Percentiles rank a stretch among this genome's conserved stretches.
Evolutionary conservation across 2,113 vertebrate genomes (phyloP).

Genomic region (Brienomyrus brachyistius): DNA sequence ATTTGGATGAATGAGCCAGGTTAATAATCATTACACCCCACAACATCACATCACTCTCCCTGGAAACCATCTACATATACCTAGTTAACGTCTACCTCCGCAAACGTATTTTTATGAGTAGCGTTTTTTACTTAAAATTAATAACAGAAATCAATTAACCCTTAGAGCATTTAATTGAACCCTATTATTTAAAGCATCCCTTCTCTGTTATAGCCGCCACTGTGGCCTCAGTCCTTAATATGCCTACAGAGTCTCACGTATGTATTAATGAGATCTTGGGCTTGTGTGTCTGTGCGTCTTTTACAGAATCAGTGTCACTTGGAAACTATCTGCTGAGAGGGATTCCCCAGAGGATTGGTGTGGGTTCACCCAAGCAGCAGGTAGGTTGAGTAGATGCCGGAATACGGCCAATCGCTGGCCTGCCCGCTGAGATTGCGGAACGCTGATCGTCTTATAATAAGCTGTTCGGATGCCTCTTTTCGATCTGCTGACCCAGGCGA

Average conservation of each 20-base stretch:
- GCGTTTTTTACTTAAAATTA: neutral
- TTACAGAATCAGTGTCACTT: constrained; percentile 63
- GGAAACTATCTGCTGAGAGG: constrained; percentile 67
- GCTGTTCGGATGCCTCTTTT: neutral
- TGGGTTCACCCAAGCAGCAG: constrained; percentile 30
- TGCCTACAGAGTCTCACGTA: neutral
- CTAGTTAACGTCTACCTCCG: no score
- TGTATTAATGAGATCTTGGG: neutral
- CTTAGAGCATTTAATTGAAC: neutral
- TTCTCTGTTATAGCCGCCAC: neutral
- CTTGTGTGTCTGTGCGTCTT: constrained; percentile 3
- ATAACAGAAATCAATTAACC: neutral
- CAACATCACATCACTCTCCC: neutral
- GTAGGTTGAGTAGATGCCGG: constrained; percentile 37
- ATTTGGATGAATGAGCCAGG: neutral
- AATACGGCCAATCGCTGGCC: neutral
- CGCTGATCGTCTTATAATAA: constrained; percentile 27
- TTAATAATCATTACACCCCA: neutral
- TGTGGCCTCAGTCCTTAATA: neutral
- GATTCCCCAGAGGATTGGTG: constrained; percentile 25
- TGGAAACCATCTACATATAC: no score
- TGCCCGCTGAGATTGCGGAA: constrained; percentile 22
- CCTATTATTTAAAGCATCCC: neutral
- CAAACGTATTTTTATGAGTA: neutral
- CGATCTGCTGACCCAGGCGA: neutral